Conservation (phyloP, 1,140 invertebrate species). For the Lordiphosa collinella region DNA sequence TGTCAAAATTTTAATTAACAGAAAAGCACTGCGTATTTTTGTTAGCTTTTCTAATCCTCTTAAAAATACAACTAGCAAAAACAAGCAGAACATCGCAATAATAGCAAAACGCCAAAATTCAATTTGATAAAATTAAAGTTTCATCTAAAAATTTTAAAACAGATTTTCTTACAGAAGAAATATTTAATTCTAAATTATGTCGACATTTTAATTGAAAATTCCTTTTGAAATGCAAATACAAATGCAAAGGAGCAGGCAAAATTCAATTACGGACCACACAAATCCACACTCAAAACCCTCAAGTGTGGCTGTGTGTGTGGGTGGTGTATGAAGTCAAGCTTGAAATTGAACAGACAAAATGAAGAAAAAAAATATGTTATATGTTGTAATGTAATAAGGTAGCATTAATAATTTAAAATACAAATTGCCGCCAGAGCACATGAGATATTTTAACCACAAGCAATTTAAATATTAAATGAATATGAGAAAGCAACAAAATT, state of each 20-base stretch:
- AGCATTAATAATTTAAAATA: conserved; percentile 77
- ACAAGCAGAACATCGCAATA: background rate
- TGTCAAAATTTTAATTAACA: too few species aligned
- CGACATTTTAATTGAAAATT: conserved; percentile 63
- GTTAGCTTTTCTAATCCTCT: conserved; percentile 1
- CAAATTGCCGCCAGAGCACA: conserved; percentile 71
- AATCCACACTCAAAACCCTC: conserved; percentile 25
- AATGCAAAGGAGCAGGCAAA: conserved; percentile 34
- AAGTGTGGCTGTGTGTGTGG: conserved; percentile 8
- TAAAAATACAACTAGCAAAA: background rate
- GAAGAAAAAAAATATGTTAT: conserved; percentile 10
- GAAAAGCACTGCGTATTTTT: background rate
- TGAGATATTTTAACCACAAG: conserved; percentile 77
- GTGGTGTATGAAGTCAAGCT: conserved; percentile 47
- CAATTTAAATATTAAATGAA: conserved; percentile 78
- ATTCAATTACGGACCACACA: conserved; percentile 60
- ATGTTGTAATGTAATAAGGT: conserved; percentile 65
- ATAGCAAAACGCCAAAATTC: background rate
- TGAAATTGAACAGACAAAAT: conserved; percentile 39
- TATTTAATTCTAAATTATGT: conserved; percentile 22
- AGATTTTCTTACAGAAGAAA: background rate
- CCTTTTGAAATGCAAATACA: conserved; percentile 55
- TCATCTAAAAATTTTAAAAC: background rate
- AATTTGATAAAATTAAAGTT: background rate
- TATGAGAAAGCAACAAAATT: conserved; percentile 20